phyloP scores from a whole-genome alignment of 2,113 vertebrate genomes.

The Manacus vitellinus region DNA sequence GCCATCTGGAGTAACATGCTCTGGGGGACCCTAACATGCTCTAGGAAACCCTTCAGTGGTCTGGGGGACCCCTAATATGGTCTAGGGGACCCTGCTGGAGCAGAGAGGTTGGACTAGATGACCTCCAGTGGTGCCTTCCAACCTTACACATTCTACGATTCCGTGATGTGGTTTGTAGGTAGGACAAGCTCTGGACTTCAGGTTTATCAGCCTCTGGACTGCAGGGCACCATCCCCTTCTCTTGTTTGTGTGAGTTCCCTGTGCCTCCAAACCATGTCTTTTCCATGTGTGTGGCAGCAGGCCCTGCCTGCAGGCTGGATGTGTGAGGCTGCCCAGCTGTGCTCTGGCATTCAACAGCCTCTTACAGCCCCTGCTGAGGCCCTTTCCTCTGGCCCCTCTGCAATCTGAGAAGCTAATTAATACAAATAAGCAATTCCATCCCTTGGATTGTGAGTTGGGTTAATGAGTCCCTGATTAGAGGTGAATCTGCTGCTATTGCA shows the following conservation, averaged over 20 bases:
- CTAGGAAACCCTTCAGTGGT: background rate
- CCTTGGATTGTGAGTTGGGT: background rate
- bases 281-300: rapidly evolving
- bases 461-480: background rate
- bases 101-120: background rate
- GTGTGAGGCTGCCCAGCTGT: background rate
- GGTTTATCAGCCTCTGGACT: background rate
- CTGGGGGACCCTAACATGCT: background rate
- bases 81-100: background rate
- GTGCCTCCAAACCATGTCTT: background rate
- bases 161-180: background rate
- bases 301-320: background rate
- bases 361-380: background rate
- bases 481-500: background rate
- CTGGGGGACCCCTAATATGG: background rate
- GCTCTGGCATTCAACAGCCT: background rate
- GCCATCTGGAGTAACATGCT: background rate
- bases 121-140: background rate
- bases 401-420: background rate
- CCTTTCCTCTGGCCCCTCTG: background rate
- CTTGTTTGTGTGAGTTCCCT: background rate
- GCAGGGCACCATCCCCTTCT: background rate
- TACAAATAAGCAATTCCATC: background rate
- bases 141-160: background rate
- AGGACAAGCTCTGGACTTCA: background rate